A percentile compares a stretch with the other conserved stretches of the same genome.
Evolutionary conservation across 1,140 invertebrate species (phyloP).

Genomic region (Sitophilus oryzae): DNA sequence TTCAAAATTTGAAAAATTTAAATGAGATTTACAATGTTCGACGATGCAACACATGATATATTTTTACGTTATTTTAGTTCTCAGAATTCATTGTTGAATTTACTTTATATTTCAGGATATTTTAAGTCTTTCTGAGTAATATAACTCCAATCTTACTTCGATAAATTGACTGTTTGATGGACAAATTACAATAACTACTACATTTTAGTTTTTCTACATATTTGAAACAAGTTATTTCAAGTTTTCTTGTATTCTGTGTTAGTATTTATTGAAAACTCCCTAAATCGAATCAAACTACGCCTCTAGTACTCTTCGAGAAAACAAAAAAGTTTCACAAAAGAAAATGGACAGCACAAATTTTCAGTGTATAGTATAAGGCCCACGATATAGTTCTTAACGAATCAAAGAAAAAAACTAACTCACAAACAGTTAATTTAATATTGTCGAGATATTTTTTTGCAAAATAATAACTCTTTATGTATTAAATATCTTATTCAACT

Average conservation of each 20-base stretch:
- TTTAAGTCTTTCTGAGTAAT: too few relatives aligned
- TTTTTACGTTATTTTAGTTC: too few relatives aligned
- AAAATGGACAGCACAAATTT: conserved; percentile 48
- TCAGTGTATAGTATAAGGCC: conserved; percentile 49
- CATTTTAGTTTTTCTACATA: too few relatives aligned
- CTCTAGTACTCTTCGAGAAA: conserved; percentile 1
- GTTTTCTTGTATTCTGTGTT: too few relatives aligned
- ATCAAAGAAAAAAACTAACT: conserved; percentile 46
- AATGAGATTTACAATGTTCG: too few relatives aligned
- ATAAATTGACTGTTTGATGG: conserved; percentile 16
- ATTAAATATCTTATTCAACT: conserved; percentile 32
- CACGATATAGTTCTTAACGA: conserved; percentile 47
- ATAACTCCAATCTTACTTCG: too few relatives aligned
- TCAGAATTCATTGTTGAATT: too few relatives aligned
- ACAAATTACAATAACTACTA: not conserved
- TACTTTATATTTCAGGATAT: too few relatives aligned
- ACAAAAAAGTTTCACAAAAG: conserved; percentile 20
- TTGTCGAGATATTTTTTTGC: conserved; percentile 47
- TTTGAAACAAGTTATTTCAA: too few relatives aligned
- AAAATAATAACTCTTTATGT: conserved; percentile 38
- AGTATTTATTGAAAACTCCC: not conserved
- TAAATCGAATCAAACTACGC: conserved; percentile 1
- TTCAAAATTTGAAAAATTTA: too few relatives aligned
- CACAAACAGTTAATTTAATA: conserved; percentile 45
- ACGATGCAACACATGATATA: too few relatives aligned